Evolutionary conservation across 2,888 invertebrate species (phyloP).

Genomic region (Oxytorus armatus): DNA sequence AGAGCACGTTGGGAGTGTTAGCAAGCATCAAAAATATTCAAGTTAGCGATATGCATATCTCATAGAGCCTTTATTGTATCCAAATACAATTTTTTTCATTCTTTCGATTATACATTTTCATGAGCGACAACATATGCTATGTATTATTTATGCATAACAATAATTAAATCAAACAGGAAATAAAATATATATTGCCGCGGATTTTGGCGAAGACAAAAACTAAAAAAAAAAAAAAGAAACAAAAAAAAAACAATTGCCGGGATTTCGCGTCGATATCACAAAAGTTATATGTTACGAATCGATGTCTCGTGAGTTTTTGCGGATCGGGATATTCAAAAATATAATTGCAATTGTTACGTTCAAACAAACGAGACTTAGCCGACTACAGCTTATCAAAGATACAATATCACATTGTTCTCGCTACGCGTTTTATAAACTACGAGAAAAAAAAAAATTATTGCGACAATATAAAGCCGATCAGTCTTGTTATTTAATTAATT

Average conservation of each 20-base stretch:
- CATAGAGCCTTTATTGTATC: constrained; percentile 80
- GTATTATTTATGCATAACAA: constrained; percentile 60
- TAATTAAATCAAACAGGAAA: constrained; percentile 46
- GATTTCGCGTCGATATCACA: constrained; percentile 45
- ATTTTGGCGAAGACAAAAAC: too few species aligned
- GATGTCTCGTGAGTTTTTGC: constrained; percentile 17
- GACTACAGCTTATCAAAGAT: constrained; percentile 80
- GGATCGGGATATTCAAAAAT: too few species aligned
- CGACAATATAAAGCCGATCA: constrained; percentile 76
- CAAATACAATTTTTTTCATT: constrained; percentile 75
- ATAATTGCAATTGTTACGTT: constrained; percentile 46
- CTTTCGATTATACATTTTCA: constrained; percentile 74
- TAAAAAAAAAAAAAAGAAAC: constrained; percentile 33
- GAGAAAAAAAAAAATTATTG: constrained; percentile 71
- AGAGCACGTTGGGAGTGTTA: constrained; percentile 55
- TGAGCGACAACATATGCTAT: constrained; percentile 71
- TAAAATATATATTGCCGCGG: constrained; percentile 36
- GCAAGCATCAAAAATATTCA: constrained; percentile 70
- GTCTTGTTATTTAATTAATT: constrained; percentile 74
- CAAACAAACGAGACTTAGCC: constrained; percentile 54
- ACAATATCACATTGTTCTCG: constrained; percentile 71
- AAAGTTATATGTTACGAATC: constrained; percentile 47
- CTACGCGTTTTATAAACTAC: constrained; percentile 65
- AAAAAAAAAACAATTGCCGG: constrained; percentile 19
- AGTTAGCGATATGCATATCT: constrained; percentile 76